These are phyloP conservation scores for Ceratotherium simum DNA, from an alignment of 2,113 vertebrate genomes.

Conservation along the genomic window DNA sequence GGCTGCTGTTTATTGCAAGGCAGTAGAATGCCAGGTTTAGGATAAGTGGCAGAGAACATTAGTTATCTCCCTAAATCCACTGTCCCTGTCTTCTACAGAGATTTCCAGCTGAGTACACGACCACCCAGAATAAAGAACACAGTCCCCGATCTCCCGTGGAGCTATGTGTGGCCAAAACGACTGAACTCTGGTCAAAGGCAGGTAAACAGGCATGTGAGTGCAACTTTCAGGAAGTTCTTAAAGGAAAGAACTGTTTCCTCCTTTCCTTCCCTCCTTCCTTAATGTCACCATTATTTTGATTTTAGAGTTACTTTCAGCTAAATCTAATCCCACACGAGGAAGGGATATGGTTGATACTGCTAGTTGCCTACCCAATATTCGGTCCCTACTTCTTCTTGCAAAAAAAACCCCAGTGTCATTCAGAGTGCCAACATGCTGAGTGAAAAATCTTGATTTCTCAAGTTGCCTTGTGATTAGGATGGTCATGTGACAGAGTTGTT, in stretches of 20 bases:
- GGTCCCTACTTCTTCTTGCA: neutral
- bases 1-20: neutral
- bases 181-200: neutral
- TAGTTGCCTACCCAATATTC: neutral
- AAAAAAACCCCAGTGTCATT: neutral
- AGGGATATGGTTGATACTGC: neutral
- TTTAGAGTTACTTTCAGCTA: neutral
- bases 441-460: neutral
- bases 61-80: neutral
- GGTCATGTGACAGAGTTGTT: neutral
- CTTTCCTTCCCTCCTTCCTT: neutral
- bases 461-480: neutral
- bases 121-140: neutral
- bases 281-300: neutral
- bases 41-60: neutral
- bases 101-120: neutral
- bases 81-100: neutral
- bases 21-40: neutral
- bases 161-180: neutral
- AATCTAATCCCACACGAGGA: neutral
- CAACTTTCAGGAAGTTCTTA: neutral
- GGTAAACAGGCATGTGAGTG: neutral
- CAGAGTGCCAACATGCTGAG: neutral
- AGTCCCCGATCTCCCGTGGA: neutral
- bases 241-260: neutral